Evolutionary conservation across 2,888 invertebrate genomes (phyloP), one percentile per base, ranked within the genome.

Genomic region (Argyra leucocephala): DNA sequence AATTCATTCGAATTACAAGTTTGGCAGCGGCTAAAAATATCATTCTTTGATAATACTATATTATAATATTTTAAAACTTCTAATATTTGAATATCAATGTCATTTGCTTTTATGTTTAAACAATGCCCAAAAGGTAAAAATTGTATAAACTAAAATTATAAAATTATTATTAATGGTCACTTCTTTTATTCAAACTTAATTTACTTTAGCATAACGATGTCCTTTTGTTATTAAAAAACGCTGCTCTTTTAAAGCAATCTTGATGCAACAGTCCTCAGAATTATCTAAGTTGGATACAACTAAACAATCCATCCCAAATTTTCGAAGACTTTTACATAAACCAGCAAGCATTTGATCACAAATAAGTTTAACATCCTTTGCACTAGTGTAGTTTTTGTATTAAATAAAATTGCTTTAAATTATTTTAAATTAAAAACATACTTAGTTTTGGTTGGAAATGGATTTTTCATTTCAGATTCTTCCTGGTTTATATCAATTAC

Each of bases 1-100:
- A 69, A 71, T 65, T 66, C 69, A 66, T 71, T 66, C 58, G 74
- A 73, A 73, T 82, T 83, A 75, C 84, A 82, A 77, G 87, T 86
- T 78, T 86, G 84, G 78, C 93, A 93, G 71, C 89, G 82, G 72
- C 84, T 87, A 72, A 89, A 86, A 68, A 91, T 83, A 77, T 91
- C 84, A 67, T 81, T 82, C 74, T 84, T 82, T 36, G 81, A 83
- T 62, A 91, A 81, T 60, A 76, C 75, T 66, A 92, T 81, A 74
- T 86, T 85, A 75, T 87, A 91, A 74, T 84, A 82, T 63, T 79
- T 79, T 48, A 91, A 76, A 63, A 91, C 85, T 76, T 87, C 86
- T 66, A 82, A 77, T 36, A 90, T 76, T 75, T 91, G 91, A 63
- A 87, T 84, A 65, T 83, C 82, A 12, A 82, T 73, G 66, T 80